Base-by-base conservation (phyloP, 2,113 vertebrate species). In the Esox niger region DNA sequence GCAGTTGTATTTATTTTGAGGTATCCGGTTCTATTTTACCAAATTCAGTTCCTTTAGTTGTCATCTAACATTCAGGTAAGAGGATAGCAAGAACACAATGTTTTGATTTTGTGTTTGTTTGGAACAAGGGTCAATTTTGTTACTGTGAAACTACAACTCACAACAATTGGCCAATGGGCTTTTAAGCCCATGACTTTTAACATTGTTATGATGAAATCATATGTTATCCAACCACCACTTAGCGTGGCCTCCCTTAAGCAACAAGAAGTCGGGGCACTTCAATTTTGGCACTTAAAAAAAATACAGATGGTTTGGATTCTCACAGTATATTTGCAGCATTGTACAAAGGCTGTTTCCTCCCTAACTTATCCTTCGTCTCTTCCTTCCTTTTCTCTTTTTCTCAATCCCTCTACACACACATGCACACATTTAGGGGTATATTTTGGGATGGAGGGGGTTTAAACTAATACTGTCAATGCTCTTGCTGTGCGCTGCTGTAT, bases 131-230 rank as follows among this genome's bases (percentile, higher is more conserved):
- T 54, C 2, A 25, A 31, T 32, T 56, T 26, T 57, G 64, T 38
- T 25, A 54, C 73, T 66, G 55, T 71, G 70, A 70, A 80, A 31
- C 65, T 69, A 62, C 77, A 78, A 49, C 69, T 85, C 66, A 35
- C 56, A 8, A 9, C 29, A 3, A 59, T 29, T 21, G 30, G 23
- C 17, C n/a, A 7, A 6, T 49, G 9, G 47, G 47, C 47, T 49
- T 15, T 57, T 5, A 61, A 35, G 58, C 17, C 27, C 38, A 15
- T 64, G 26, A 47, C 62, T 9, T 29, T 46, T 49, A 43, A 64
- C 62, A 46, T 29, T 62, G 21, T 38, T 43, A 38, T 35, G 60
- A 43, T 43, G 3, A 33, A 62, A 35, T 62, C 26, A 29, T 10
- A 47, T 46, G 35, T 47, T 43, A 17, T 43, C 43, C 17, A 6